These are phyloP conservation scores for Caenorhabditis macrosperma DNA, from an alignment of 2,888 invertebrate species.

Conservation along the genomic window DNA sequence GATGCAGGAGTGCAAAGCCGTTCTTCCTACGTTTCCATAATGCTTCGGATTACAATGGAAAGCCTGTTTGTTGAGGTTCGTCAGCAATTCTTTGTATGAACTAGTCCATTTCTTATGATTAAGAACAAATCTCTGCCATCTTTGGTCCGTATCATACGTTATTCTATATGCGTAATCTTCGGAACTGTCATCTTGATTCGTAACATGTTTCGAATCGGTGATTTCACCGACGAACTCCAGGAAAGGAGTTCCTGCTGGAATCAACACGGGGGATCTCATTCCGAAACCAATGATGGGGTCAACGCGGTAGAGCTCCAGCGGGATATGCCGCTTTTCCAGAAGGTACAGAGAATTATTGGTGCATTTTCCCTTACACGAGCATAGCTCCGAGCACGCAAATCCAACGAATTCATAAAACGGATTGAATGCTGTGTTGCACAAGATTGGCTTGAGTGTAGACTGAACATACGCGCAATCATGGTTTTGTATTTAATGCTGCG, in stretches of 20 bases:
- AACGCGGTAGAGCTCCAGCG: constrained; percentile 12
- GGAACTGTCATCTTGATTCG: too few species aligned
- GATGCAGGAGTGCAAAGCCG: constrained; percentile 11
- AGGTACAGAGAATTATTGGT: constrained; percentile 10
- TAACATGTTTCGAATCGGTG: not conserved
- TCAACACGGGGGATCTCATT: not conserved
- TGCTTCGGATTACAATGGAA: constrained; percentile 23
- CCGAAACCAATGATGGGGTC: not conserved
- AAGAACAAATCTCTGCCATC: not conserved
- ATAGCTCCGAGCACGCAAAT: constrained; percentile 8
- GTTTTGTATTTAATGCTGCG: too few species aligned
- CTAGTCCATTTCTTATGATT: not conserved
- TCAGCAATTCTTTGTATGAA: not conserved
- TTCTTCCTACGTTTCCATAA: constrained; percentile 27
- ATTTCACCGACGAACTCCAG: constrained; percentile 13
- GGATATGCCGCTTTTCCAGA: not conserved
- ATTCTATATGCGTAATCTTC: constrained; percentile 11
- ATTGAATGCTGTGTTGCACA: not conserved
- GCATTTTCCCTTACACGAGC: constrained; percentile 22
- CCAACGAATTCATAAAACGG: not conserved
- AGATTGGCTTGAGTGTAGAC: constrained; percentile 11
- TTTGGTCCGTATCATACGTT: not conserved
- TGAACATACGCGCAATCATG: too few species aligned
- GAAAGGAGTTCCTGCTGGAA: constrained; percentile 20
- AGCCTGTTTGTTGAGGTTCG: not conserved